Percentiles rank a stretch among this genome's conserved stretches.
These are phyloP conservation scores for Mesembrinibis cayennensis DNA, from an alignment of 2,113 vertebrate species.

Conservation along the genomic window DNA sequence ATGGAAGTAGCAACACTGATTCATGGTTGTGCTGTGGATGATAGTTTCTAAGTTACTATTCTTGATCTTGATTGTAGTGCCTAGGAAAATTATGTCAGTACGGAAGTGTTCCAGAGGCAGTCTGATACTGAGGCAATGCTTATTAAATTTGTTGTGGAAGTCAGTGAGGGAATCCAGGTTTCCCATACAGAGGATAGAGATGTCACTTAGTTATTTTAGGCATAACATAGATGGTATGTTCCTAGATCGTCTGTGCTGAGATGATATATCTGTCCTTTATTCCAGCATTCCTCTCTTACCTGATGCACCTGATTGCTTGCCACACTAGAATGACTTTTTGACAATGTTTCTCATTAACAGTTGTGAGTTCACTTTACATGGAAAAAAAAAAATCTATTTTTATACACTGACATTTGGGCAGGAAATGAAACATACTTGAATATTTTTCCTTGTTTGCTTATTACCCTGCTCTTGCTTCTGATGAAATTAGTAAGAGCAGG, in stretches of 20 bases:
- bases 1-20: neutral
- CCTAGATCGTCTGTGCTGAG: neutral
- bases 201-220: neutral
- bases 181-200: neutral
- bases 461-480: neutral
- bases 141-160: neutral
- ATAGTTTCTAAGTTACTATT: neutral
- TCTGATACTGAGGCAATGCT: neutral
- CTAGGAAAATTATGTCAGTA: neutral
- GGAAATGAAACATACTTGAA: neutral
- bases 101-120: neutral
- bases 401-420: neutral
- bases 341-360: neutral
- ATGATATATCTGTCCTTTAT: neutral
- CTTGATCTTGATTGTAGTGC: neutral
- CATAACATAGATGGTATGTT: neutral
- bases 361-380: neutral
- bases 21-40: neutral
- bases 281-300: neutral
- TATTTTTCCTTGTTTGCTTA: neutral
- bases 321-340: neutral
- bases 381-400: neutral
- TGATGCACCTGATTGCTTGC: neutral
- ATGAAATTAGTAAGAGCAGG: neutral
- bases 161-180: neutral